Evolutionary conservation across 2,797 vertebrate species (phyloP).

Genomic region (Agapornis canus): DNA sequence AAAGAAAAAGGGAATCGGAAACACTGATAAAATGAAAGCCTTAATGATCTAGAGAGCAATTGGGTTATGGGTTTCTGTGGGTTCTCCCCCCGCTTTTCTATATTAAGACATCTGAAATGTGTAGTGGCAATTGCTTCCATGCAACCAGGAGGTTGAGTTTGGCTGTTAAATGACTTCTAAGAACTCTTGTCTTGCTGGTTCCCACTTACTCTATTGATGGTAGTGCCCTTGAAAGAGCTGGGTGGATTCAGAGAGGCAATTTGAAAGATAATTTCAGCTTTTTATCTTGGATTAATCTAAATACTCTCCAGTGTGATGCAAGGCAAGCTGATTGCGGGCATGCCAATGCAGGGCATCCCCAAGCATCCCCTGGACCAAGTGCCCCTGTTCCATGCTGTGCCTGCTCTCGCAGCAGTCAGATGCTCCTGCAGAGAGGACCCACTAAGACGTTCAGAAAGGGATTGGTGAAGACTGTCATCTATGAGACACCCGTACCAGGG

Average conservation of each 20-base stretch:
- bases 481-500: neutral
- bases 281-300: neutral
- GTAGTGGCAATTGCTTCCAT: neutral
- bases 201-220: neutral
- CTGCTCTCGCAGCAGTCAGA: neutral
- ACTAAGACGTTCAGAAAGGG: rapidly evolving
- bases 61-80: neutral
- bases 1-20: neutral
- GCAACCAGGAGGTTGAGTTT: neutral
- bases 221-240: neutral
- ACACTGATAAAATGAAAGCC: neutral
- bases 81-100: neutral
- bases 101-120: neutral
- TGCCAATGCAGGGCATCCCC: rapidly evolving
- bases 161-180: neutral
- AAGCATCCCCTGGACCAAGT: rapidly evolving
- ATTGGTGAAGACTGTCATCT: neutral
- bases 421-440: neutral
- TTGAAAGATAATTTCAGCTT: neutral
- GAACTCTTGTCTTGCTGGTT: neutral
- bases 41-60: neutral
- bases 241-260: neutral
- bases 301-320: rapidly evolving
- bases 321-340: rapidly evolving
- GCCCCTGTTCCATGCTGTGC: neutral